Percentiles rank a stretch among this genome's conserved stretches.
phyloP scores from a whole-genome alignment of 2,888 invertebrate genomes.

The Papilio protenor region DNA sequence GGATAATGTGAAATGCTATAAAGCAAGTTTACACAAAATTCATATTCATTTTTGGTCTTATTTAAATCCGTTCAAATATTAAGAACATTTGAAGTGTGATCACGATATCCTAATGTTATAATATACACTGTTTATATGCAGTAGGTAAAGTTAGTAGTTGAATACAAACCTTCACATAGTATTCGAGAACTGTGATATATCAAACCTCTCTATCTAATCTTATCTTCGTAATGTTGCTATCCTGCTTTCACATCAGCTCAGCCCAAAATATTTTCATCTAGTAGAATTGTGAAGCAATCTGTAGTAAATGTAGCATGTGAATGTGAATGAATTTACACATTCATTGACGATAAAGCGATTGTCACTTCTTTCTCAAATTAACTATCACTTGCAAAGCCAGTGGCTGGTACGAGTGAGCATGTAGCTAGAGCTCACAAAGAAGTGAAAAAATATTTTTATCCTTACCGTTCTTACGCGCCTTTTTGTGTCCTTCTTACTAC shows the following conservation, averaged over 20 bases:
- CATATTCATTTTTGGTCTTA: slow-evolving; percentile 11
- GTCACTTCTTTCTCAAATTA: background rate
- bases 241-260: background rate
- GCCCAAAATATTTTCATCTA: background rate
- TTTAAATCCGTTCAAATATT: background rate
- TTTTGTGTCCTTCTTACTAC: too few relatives aligned
- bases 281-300: background rate
- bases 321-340: background rate
- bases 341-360: background rate
- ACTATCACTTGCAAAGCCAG: too few relatives aligned
- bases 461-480: too few relatives aligned
- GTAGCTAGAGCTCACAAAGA: too few relatives aligned
- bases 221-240: background rate
- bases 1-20: background rate
- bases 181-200: background rate
- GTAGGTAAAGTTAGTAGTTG: background rate
- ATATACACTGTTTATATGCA: background rate
- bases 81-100: slow-evolving; percentile 14
- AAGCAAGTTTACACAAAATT: background rate
- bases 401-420: too few relatives aligned
- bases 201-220: background rate
- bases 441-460: too few relatives aligned
- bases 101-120: background rate
- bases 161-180: slow-evolving; percentile 8
- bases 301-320: background rate